Evolutionary conservation across 1,140 invertebrate genomes (phyloP), one percentile per base, ranked within the genome.

Genomic region (Aethina tumida): DNA sequence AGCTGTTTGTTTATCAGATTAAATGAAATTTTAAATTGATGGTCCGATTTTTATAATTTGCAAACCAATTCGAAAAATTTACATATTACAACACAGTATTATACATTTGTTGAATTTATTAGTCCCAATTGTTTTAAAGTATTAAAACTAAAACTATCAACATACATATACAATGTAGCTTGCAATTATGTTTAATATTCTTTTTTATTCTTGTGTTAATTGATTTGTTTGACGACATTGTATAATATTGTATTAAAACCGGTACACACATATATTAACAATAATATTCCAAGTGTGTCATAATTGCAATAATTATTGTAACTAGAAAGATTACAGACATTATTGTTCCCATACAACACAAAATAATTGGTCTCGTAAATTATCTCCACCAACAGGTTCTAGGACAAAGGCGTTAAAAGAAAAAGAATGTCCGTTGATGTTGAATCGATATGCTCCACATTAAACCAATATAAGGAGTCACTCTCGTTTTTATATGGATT

Each of bases 401-500:
- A 13, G 2, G 24, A 26, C 24, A 26, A 26, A 26, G 24, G 24
- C 13, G n/a, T 5, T 10, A 3, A 26, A 13, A 26, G n/a, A 26
- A 26, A 26, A 13, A 26, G 24, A 13, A 26, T 10, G 5, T 13
- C 13, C 13, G 24, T 10, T 13, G 24, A 26, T 26, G 14, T 26
- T 26, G 24, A 26, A n/a, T 13, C 13, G 24, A 26, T 13, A 13
- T 4, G 24, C 24, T 13, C 13, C 24, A 26, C n/a, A 26, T 26
- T 26, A 13, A 26, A 21, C 32, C 20, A 35, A 35, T 35, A 35
- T 33, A 16, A 15, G 16, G 24, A 35, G 32, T 22, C 32, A 22
- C 12, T 19, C 20, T 20, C 21, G 19, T 37, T 35, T 37, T 37
- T 37, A 37, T 27, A 15, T 26, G 24, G 35, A 37, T 37, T 28